These are phyloP conservation scores for Cyrtonyx montezumae DNA, from an alignment of 2,113 vertebrate genomes.

Conservation along the genomic window DNA sequence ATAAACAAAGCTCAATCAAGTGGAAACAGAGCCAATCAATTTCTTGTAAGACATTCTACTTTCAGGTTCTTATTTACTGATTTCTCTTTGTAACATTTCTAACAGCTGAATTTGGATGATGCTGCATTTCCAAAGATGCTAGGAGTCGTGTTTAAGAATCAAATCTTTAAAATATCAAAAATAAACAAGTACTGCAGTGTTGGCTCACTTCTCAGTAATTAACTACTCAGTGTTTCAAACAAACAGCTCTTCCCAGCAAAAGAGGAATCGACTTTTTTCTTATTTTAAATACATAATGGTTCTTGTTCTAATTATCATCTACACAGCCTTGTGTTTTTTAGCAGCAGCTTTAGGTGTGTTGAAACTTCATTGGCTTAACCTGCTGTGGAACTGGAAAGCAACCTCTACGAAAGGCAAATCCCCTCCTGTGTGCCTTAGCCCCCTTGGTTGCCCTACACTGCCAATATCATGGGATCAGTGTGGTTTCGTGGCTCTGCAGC, in stretches of 20 bases:
- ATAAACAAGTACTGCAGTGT: neutral
- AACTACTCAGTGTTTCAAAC: neutral
- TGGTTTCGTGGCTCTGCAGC: neutral
- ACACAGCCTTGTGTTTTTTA: neutral
- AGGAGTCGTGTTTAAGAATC: neutral
- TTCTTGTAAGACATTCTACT: constrained; percentile 4
- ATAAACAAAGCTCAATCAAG: constrained; percentile 17
- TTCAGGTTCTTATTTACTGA: neutral
- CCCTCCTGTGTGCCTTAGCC: neutral
- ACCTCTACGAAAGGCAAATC: neutral
- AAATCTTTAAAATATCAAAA: neutral
- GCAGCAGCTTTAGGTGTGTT: neutral
- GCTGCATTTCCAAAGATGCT: neutral
- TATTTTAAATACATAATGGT: neutral
- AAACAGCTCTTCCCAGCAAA: constrained; percentile 5
- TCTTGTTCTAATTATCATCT: neutral
- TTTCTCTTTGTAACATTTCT: neutral
- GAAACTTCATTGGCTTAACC: neutral
- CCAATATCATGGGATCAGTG: neutral
- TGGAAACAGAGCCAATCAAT: neutral
- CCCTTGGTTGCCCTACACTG: neutral
- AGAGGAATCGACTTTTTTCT: neutral
- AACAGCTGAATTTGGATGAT: neutral
- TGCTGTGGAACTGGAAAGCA: neutral
- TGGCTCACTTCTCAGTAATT: neutral